Evolutionary conservation across 2,888 invertebrate genomes (phyloP), one percentile per base, ranked within the genome.

Genomic region (Thumatha senex): DNA sequence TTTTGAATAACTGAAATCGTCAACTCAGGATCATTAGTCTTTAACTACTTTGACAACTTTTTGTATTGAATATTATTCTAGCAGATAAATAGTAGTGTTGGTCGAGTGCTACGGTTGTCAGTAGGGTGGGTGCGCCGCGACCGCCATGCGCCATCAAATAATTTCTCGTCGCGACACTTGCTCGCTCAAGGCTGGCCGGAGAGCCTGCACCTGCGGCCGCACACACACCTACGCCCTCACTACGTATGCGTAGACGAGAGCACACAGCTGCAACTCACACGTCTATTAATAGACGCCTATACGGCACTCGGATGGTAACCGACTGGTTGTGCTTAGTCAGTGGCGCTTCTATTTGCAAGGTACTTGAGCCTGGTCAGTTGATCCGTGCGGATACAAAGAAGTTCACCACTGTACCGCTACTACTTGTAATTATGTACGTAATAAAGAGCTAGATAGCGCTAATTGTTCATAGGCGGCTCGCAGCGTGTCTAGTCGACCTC

Each of bases 281-380:
- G 51, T 64, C 70, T 68, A 68, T 68, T 70, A 68, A 70, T 68
- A 68, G 64, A 58, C 33, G 49, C 41, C 35, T 58, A 54, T 60
- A 48, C 56, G 56, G 63, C 69, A 62, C 64, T 62, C 43, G 54
- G 54, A 45, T 51, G 56, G 55, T 51, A 54, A 63, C 66, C 67
- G 59, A 53, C 59, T 55, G 58, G 69, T 65, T 61, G 67, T 61
- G 70, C 70, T 67, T 63, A 63, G 49, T 61, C 70, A 69, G 70
- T 61, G 62, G 59, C 62, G 58, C 60, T 61, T 62, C 61, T 49
- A 63, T 54, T 61, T 54, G 63, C 61, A 54, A 63, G 56, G 63
- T 58, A 63, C 65, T 62, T 52, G 50, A 65, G 58, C 57, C 58
- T 58, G 51, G 46, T 36, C 31, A 31, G 35, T 30, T n/a, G 3